phyloP scores from a whole-genome alignment of 2,797 vertebrate species.

The Phoebastria nigripes region DNA sequence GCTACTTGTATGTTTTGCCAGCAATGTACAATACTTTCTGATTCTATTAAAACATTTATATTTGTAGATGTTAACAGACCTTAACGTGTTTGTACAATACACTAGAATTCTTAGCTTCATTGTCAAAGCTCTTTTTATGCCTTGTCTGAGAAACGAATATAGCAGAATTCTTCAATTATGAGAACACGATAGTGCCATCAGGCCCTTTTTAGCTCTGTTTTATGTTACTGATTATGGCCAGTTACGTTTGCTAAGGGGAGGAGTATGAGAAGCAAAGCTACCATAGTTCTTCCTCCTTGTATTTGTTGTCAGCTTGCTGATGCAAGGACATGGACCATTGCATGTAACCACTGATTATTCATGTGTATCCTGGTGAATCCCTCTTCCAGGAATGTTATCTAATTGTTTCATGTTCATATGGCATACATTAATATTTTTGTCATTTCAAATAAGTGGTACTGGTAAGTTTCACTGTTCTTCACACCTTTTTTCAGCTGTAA shows the following conservation, averaged over 20 bases:
- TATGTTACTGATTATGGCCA: not conserved
- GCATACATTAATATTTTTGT: not conserved
- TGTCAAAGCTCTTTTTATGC: not conserved
- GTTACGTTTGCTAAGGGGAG: not conserved
- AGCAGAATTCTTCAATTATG: not conserved
- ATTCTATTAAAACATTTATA: not conserved
- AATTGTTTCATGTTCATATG: not conserved
- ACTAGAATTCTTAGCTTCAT: not conserved
- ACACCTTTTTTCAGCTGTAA: not conserved
- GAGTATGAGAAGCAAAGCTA: not conserved
- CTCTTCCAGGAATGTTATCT: not conserved
- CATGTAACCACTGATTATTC: accelerated
- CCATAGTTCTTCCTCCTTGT: not conserved
- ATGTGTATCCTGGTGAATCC: not conserved
- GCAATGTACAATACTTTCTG: not conserved
- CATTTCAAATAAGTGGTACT: not conserved
- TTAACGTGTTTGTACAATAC: not conserved
- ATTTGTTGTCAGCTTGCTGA: not conserved
- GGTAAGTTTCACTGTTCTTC: not conserved
- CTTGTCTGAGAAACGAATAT: not conserved
- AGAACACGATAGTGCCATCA: not conserved
- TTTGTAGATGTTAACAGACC: not conserved
- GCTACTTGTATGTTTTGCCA: not conserved
- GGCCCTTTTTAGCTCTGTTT: not conserved
- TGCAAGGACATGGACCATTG: not conserved